These are phyloP conservation scores for Sarcoramphus papa DNA, from an alignment of 2,797 vertebrate genomes.

Conservation along the genomic window DNA sequence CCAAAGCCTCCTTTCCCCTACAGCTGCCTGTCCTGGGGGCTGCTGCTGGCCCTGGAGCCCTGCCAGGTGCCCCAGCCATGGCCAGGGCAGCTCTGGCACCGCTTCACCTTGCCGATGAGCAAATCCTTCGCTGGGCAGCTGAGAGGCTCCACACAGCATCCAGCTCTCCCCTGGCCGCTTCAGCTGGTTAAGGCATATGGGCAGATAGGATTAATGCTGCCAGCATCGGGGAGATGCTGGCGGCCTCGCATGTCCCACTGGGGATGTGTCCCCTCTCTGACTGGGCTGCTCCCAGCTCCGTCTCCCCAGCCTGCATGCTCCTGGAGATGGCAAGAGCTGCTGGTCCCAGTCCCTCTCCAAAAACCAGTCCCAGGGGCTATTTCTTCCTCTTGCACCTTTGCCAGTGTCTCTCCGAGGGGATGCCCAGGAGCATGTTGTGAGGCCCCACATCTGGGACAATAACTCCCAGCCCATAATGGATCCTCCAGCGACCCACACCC, in stretches of 20 bases:
- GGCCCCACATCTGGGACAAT: rapidly evolving
- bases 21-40: neutral
- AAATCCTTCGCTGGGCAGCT: neutral
- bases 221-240: neutral
- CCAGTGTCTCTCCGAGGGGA: neutral
- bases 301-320: neutral
- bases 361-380: rapidly evolving
- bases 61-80: neutral
- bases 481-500: neutral
- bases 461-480: neutral
- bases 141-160: neutral
- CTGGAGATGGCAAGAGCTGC: neutral
- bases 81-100: neutral
- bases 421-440: rapidly evolving
- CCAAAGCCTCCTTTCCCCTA: neutral
- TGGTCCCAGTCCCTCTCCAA: neutral
- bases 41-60: neutral
- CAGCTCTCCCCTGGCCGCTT: neutral
- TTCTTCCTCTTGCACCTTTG: neutral
- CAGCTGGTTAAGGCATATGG: neutral
- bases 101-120: rapidly evolving
- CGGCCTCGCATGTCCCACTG: rapidly evolving
- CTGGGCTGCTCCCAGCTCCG: neutral
- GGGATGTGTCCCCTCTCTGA: neutral
- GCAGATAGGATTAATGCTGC: neutral